phyloP scores from a whole-genome alignment of 1,140 invertebrate genomes.

The Brachionus asplanchnoidis region DNA sequence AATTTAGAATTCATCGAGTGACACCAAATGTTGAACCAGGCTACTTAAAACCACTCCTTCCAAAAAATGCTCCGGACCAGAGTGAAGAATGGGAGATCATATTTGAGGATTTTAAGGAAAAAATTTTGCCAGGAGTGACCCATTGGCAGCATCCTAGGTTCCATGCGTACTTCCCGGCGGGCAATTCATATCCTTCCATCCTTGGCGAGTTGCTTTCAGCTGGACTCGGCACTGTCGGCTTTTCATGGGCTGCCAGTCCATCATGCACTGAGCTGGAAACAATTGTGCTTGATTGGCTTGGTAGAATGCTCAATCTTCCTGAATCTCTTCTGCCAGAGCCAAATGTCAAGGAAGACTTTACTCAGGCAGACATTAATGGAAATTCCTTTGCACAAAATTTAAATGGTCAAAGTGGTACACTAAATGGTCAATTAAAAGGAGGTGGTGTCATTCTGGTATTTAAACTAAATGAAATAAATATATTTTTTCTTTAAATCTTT shows the following conservation, averaged over 20 bases:
- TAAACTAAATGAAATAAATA: neutral
- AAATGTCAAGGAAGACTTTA: neutral
- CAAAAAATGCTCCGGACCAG: conserved; percentile 72
- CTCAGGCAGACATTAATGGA: neutral
- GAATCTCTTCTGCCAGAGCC: neutral
- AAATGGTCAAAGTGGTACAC: conserved; percentile 61
- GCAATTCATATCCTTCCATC: conserved; percentile 94
- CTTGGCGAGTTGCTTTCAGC: conserved; percentile 94
- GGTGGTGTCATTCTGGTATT: conserved; percentile 53
- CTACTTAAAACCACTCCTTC: conserved; percentile 77
- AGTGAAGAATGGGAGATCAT: conserved; percentile 85
- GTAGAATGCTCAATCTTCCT: conserved; percentile 57
- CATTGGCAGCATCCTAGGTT: conserved; percentile 99
- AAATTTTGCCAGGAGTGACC: conserved; percentile 90
- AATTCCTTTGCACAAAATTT: conserved; percentile 47
- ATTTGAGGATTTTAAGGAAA: conserved; percentile 85
- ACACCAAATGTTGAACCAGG: conserved; percentile 82
- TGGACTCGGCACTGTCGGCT: conserved; percentile 92
- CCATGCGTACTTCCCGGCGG: conserved; percentile 96
- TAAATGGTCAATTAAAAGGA: neutral
- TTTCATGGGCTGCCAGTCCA: conserved; percentile 96
- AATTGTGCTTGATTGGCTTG: conserved; percentile 93
- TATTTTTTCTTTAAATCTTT: neutral
- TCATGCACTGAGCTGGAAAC: conserved; percentile 95
- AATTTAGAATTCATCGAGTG: conserved; percentile 64